Evolutionary conservation across 2,888 invertebrate species (phyloP).

Genomic region (Caenorhabditis doughertyi): DNA sequence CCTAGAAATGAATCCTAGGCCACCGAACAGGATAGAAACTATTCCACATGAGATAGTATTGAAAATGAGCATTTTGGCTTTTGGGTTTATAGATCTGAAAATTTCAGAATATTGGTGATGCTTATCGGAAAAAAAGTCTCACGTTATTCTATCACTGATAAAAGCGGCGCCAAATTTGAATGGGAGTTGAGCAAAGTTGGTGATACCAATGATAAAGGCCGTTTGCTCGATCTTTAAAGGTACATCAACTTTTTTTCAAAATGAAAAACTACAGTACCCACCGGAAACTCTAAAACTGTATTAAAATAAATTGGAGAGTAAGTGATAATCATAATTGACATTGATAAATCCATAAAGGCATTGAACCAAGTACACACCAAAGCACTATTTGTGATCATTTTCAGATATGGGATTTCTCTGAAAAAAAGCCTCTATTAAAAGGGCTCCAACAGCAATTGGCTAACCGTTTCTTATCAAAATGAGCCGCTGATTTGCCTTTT

Average conservation of each 20-base stretch:
- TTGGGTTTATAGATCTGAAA: conserved; percentile 31
- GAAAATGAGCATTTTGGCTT: conserved; percentile 57
- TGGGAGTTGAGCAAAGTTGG: conserved; percentile 55
- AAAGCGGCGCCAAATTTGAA: conserved; percentile 60
- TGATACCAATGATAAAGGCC: conserved; percentile 50
- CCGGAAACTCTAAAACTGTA: conserved; percentile 50
- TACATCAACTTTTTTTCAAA: not conserved
- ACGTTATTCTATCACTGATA: conserved; percentile 56
- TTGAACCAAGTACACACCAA: conserved; percentile 62
- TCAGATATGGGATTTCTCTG: conserved; percentile 45
- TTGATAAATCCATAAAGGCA: conserved; percentile 59
- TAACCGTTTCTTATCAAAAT: conserved; percentile 35
- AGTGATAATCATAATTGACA: conserved; percentile 59
- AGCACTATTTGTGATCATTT: conserved; percentile 43
- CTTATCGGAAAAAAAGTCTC: not conserved
- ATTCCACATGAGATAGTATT: conserved; percentile 58
- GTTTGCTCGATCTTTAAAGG: conserved; percentile 46
- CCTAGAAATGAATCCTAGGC: conserved; percentile 44
- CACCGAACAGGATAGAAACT: conserved; percentile 49
- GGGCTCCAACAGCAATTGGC: not conserved
- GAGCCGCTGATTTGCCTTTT: conserved; percentile 52
- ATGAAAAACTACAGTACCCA: not conserved
- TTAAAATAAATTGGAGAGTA: conserved; percentile 58
- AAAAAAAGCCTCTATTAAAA: not conserved
- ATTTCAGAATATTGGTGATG: not conserved